Percentiles rank a stretch among this genome's conserved stretches.
Conservation (phyloP, 1,140 invertebrate genomes). For the Penaeus japonicus region DNA sequence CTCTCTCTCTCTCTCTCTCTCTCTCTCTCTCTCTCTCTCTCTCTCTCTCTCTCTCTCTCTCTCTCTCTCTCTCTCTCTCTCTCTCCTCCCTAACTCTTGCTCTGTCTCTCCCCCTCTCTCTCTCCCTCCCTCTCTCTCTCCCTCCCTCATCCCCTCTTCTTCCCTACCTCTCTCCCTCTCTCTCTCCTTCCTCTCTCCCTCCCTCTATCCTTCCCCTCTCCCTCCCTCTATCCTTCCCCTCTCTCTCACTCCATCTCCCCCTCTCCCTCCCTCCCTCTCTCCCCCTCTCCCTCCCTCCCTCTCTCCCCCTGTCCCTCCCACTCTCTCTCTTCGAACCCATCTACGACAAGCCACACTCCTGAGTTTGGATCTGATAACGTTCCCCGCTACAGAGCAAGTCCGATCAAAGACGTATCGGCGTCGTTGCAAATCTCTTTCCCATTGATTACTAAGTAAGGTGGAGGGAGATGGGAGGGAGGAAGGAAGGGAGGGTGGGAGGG, state of each 20-base stretch:
- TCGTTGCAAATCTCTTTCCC: too few relatives aligned
- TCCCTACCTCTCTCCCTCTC: neutral
- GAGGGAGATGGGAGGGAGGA: too few relatives aligned
- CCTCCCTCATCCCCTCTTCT: neutral
- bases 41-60: neutral
- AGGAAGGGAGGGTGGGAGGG: too few relatives aligned
- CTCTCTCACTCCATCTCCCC: neutral
- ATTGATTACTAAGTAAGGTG: too few relatives aligned
- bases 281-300: neutral
- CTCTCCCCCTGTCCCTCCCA: neutral
- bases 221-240: neutral
- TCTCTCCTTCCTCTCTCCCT: too few relatives aligned
- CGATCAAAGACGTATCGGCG: too few relatives aligned
- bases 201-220: neutral
- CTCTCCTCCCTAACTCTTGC: neutral
- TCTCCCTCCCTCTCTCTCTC: neutral
- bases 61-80: neutral
- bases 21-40: neutral
- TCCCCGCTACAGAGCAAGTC: too few relatives aligned
- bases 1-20: neutral
- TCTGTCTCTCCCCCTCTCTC: neutral
- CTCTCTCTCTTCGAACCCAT: too few relatives aligned
- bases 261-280: neutral
- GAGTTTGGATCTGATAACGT: too few relatives aligned
- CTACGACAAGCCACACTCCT: too few relatives aligned